Evolutionary conservation across 2,888 invertebrate species (phyloP).

Genomic region (Mystacides longicornis): DNA sequence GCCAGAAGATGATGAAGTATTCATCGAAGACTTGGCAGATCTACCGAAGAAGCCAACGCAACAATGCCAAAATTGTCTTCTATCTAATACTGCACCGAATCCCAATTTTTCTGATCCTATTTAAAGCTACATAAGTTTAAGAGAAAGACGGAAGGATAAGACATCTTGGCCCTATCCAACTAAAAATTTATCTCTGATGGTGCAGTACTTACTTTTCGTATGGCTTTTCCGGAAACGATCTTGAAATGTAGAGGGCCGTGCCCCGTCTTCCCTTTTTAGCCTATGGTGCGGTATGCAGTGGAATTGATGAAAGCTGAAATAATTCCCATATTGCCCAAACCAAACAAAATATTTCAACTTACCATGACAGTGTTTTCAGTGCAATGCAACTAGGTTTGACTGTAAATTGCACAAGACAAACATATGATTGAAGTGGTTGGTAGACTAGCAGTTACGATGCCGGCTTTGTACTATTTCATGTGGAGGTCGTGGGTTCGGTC

Average conservation of each 20-base stretch:
- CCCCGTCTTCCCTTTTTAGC: no score
- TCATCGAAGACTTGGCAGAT: background rate
- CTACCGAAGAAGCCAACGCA: background rate
- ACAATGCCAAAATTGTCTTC: background rate
- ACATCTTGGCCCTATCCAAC: background rate
- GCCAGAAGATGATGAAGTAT: conserved; percentile 2
- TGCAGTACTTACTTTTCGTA: no score
- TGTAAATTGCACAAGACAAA: background rate
- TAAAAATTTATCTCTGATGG: background rate
- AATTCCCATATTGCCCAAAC: background rate
- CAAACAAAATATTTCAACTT: background rate
- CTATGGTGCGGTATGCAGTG: no score
- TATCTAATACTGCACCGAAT: background rate
- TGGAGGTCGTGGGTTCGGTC: no score
- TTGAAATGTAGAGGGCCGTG: no score
- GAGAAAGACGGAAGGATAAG: conserved; percentile 1
- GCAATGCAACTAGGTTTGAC: background rate
- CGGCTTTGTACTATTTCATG: no score
- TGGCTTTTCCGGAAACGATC: no score
- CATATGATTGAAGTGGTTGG: no score
- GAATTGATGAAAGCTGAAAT: background rate
- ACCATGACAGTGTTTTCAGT: background rate
- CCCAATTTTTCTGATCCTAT: background rate
- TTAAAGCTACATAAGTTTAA: background rate
- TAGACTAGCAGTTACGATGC: no score